phyloP scores from a whole-genome alignment of 2,888 invertebrate species.

The Oxycera nigricornis region DNA sequence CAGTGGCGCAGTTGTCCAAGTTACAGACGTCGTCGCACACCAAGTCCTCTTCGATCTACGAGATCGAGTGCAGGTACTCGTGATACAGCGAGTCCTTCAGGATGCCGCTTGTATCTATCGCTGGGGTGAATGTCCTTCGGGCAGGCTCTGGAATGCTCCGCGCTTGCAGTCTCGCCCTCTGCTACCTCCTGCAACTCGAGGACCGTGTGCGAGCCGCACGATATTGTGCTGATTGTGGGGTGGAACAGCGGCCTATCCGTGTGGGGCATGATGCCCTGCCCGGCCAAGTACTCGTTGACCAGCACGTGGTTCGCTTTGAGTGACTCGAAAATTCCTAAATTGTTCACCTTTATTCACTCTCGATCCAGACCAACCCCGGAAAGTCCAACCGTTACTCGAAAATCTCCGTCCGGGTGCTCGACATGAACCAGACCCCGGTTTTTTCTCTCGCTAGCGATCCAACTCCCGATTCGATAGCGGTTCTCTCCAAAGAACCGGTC shows the following conservation, averaged over 20 bases:
- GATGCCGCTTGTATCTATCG: conserved; percentile 59
- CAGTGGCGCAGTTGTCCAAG: conserved; percentile 68
- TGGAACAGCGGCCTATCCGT: conserved; percentile 93
- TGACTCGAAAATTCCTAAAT: conserved; percentile 67
- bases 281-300: conserved; percentile 91
- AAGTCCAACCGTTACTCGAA: no score
- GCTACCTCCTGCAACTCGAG: conserved; percentile 81
- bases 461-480: no score
- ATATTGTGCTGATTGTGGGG: conserved; percentile 92
- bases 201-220: conserved; percentile 89
- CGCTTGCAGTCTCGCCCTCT: conserved; percentile 55
- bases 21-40: conserved; percentile 70
- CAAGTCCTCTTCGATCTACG: conserved; percentile 72
- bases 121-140: no score
- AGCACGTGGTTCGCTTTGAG: conserved; percentile 89
- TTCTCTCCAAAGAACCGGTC: no score
- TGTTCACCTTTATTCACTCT: no score
- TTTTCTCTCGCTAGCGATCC: no score
- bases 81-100: conserved; percentile 83
- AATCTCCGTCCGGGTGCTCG: no score
- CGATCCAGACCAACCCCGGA: no score
- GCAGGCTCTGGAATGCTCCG: no score
- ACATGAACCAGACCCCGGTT: no score
- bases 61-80: conserved; percentile 86
- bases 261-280: conserved; percentile 98